These are phyloP conservation scores for Aramus guarauna DNA, from an alignment of 2,113 vertebrate species.

Conservation along the genomic window DNA sequence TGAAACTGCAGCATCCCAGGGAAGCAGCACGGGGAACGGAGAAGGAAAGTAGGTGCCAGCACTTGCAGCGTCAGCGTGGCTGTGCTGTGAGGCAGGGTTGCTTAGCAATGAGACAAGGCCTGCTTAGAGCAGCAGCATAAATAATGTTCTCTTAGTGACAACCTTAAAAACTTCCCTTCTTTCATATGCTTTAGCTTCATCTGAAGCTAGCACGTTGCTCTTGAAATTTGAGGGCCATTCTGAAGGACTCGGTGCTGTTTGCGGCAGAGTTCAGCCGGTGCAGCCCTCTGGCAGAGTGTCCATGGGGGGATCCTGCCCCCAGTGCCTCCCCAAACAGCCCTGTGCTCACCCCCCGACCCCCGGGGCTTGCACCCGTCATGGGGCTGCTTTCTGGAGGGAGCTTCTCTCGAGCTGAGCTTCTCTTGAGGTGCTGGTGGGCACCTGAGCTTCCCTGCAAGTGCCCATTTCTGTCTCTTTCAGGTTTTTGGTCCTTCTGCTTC, in stretches of 20 bases:
- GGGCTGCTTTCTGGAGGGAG: not conserved
- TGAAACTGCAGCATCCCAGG: not conserved
- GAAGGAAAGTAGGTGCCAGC: not conserved
- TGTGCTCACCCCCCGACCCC: fast-evolving
- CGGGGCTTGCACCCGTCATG: fast-evolving
- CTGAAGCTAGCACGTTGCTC: not conserved
- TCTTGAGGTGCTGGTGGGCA: not conserved
- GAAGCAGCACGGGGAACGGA: fast-evolving
- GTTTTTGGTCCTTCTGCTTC: not conserved
- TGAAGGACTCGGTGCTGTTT: not conserved
- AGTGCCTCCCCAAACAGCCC: not conserved
- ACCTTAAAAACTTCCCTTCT: not conserved
- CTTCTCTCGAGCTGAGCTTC: not conserved
- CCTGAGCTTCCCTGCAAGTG: not conserved
- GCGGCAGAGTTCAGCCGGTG: not conserved
- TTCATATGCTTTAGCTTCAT: not conserved
- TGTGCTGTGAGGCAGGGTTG: not conserved
- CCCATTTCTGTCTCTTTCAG: not conserved
- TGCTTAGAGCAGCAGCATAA: not conserved
- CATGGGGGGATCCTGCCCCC: fast-evolving
- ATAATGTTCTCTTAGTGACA: not conserved
- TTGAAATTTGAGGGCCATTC: not conserved
- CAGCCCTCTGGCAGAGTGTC: fast-evolving
- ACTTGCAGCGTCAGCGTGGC: not conserved
- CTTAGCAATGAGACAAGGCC: not conserved